These are phyloP conservation scores for Glossophaga mutica DNA, from an alignment of 2,797 vertebrate species.

Conservation along the genomic window DNA sequence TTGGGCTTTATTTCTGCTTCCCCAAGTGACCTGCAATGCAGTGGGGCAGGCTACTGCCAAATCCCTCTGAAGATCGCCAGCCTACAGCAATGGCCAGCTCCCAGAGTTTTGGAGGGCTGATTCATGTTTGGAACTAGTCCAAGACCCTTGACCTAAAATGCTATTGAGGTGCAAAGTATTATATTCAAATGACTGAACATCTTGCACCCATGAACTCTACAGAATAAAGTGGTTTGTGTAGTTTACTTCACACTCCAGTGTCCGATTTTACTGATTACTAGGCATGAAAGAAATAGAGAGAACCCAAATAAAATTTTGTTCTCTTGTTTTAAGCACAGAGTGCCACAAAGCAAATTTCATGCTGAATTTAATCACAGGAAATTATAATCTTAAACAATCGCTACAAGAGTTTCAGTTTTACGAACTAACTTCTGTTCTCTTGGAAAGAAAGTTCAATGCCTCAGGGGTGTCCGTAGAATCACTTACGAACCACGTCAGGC, in stretches of 20 bases:
- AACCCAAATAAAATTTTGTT: slow-evolving; percentile 22
- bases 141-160: slow-evolving; percentile 7
- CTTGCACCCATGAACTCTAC: slow-evolving; percentile 61
- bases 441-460: slow-evolving; percentile 58
- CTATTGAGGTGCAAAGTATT: neutral
- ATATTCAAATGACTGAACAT: slow-evolving; percentile 55
- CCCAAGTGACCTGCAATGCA: neutral
- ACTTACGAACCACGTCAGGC: slow-evolving; percentile 32
- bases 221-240: slow-evolving; percentile 7
- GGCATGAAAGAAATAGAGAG: slow-evolving; percentile 1
- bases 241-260: slow-evolving; percentile 48
- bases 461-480: slow-evolving; percentile 25
- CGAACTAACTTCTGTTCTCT: slow-evolving; percentile 44
- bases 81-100: neutral
- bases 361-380: neutral
- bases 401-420: neutral
- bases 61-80: neutral
- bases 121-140: slow-evolving; percentile 43
- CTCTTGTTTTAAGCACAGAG: slow-evolving; percentile 34
- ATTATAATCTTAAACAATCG: neutral
- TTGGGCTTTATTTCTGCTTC: slow-evolving; percentile 48
- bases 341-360: slow-evolving; percentile 6
- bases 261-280: slow-evolving; percentile 46
- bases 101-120: neutral
- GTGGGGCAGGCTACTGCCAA: neutral